Evolutionary conservation across 1,140 invertebrate species (phyloP).

Genomic region (Penaeus vannamei): DNA sequence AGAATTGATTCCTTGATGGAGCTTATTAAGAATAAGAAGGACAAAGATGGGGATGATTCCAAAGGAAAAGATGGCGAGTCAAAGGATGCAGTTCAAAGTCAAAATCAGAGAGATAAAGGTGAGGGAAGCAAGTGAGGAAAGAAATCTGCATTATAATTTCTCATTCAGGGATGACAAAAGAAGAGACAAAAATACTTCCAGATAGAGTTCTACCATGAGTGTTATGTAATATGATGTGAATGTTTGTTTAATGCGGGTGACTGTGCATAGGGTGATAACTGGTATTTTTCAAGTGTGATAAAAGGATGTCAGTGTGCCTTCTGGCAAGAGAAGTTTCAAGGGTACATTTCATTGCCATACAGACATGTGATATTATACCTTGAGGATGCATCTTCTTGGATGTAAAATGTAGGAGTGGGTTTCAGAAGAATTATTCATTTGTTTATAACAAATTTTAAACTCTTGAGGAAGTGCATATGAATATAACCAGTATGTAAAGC

Average conservation of each 20-base stretch:
- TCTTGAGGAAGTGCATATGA: too few species aligned
- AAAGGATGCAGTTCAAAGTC: conserved; percentile 46
- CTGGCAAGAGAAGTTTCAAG: conserved; percentile 34
- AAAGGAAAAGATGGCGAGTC: conserved; percentile 41
- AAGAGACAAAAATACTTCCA: conserved; percentile 13
- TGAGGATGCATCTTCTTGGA: conserved; percentile 35
- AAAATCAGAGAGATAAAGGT: conserved; percentile 47
- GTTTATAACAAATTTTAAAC: not conserved
- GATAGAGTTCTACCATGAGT: too few species aligned
- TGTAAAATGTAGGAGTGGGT: conserved; percentile 9
- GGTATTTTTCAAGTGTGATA: not conserved
- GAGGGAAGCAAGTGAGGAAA: conserved; percentile 50
- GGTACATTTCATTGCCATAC: conserved; percentile 50
- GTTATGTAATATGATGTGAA: conserved; percentile 3
- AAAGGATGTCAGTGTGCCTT: conserved; percentile 42
- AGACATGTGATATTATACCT: conserved; percentile 58
- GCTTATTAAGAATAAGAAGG: conserved; percentile 68
- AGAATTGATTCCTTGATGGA: conserved; percentile 72
- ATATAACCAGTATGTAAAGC: too few species aligned
- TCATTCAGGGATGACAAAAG: conserved; percentile 52
- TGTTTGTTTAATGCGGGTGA: conserved; percentile 18
- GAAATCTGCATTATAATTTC: conserved; percentile 13
- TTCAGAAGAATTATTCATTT: not conserved
- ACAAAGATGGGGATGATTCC: conserved; percentile 48
- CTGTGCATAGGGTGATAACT: not conserved